Evolutionary conservation across 1,140 invertebrate species (phyloP).

Genomic region (Platyscapa corneri): DNA sequence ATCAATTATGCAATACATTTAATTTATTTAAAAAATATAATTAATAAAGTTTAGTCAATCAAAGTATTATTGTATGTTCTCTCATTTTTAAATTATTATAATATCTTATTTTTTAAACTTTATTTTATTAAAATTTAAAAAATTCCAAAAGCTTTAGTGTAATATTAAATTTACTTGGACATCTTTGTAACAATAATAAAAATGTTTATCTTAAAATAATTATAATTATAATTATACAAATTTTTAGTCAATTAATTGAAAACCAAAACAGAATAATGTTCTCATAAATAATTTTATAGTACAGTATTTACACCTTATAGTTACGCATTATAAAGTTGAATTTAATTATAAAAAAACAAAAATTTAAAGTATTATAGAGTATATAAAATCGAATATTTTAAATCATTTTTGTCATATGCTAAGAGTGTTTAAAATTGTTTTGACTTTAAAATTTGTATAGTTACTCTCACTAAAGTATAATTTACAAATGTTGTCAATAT

Average conservation of each 20-base stretch:
- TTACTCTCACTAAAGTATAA: background rate
- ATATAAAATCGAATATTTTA: background rate
- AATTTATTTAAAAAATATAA: too few species aligned
- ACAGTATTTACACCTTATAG: too few species aligned
- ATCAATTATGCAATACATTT: too few species aligned
- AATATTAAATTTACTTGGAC: background rate
- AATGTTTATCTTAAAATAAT: background rate
- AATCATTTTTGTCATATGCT: background rate
- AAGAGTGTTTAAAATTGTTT: too few species aligned
- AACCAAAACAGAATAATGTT: background rate
- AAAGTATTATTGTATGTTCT: background rate
- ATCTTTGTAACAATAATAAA: constrained; percentile 19
- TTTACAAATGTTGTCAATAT: background rate
- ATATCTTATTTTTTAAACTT: background rate
- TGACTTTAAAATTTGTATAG: background rate
- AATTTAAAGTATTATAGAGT: background rate
- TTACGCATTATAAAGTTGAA: background rate
- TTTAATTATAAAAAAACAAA: background rate
- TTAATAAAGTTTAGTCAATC: background rate
- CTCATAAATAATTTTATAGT: background rate
- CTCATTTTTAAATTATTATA: background rate
- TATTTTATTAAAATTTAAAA: background rate
- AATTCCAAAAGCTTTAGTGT: background rate
- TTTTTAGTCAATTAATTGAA: too few species aligned
- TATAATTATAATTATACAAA: constrained; percentile 4